phyloP scores from a whole-genome alignment of 2,888 invertebrate genomes.

The Drosophila aldrichi region DNA sequence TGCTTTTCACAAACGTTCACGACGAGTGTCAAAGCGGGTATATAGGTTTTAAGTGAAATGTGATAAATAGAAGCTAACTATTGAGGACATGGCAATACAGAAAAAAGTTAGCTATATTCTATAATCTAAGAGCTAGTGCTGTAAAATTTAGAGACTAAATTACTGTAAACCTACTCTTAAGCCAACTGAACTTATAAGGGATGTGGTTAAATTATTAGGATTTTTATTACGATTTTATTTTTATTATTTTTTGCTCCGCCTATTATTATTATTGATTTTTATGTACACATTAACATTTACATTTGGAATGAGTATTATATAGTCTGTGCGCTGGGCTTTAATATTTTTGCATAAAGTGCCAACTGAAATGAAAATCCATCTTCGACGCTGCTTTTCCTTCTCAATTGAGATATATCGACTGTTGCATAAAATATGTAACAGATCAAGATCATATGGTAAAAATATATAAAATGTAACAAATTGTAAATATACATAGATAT shows the following conservation, averaged over 20 bases:
- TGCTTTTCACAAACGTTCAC: slow-evolving; percentile 7
- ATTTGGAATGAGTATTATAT: not conserved
- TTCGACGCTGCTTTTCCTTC: slow-evolving; percentile 10
- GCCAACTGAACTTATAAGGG: too few species aligned
- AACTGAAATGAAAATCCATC: slow-evolving; percentile 42
- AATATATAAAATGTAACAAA: not conserved
- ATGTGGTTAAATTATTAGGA: too few species aligned
- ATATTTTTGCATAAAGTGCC: slow-evolving; percentile 25
- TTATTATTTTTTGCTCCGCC: too few species aligned
- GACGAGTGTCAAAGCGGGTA: not conserved
- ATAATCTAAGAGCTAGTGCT: not conserved
- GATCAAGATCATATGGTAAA: not conserved
- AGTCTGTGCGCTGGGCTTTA: not conserved
- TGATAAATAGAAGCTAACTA: not conserved
- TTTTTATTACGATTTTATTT: too few species aligned
- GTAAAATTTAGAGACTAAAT: too few species aligned
- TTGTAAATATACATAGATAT: too few species aligned
- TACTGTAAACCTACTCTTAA: too few species aligned
- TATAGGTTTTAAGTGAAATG: not conserved
- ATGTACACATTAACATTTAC: too few species aligned
- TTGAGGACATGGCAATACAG: not conserved
- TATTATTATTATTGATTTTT: too few species aligned
- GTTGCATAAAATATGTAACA: not conserved
- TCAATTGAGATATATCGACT: not conserved
- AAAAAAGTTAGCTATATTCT: not conserved